phyloP scores from a whole-genome alignment of 1,140 invertebrate genomes.

The Drosophila seguyi region DNA sequence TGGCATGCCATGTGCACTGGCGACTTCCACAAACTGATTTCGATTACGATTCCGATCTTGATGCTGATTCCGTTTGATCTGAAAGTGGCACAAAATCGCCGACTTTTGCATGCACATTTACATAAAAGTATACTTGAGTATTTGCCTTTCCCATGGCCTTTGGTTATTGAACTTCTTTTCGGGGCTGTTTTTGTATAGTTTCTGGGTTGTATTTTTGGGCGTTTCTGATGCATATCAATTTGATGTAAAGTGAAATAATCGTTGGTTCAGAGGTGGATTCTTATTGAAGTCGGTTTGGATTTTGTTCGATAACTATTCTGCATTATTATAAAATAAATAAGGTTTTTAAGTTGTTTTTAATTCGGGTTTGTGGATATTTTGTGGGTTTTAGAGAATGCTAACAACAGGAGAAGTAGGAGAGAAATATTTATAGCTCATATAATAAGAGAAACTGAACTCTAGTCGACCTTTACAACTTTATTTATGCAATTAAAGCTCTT shows the following conservation, averaged over 20 bases:
- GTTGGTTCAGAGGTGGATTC: conserved; percentile 1
- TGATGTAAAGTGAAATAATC: conserved; percentile 6
- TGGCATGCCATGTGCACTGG: conserved; percentile 33
- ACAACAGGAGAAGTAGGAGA: background rate
- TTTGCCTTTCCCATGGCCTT: conserved; percentile 37
- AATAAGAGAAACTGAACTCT: background rate
- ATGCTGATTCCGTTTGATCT: conserved; percentile 47
- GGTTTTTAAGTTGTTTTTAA: background rate
- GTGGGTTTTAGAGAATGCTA: background rate
- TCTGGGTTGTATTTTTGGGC: background rate
- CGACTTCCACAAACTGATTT: conserved; percentile 43
- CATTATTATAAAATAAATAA: background rate
- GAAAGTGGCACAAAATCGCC: conserved; percentile 42
- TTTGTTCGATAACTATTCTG: background rate
- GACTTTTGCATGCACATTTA: conserved; percentile 25
- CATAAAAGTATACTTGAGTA: conserved; percentile 26
- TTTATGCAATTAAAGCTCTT: background rate
- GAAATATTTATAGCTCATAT: background rate
- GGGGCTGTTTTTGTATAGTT: background rate
- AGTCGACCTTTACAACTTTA: background rate
- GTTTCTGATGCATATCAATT: conserved; percentile 39
- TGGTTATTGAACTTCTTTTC: conserved; percentile 30
- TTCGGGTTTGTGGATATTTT: background rate
- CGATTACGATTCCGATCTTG: conserved; percentile 39
- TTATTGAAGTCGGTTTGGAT: background rate